Base-by-base conservation (phyloP, 2,797 vertebrate genomes). In the Ispidina lecontei region DNA sequence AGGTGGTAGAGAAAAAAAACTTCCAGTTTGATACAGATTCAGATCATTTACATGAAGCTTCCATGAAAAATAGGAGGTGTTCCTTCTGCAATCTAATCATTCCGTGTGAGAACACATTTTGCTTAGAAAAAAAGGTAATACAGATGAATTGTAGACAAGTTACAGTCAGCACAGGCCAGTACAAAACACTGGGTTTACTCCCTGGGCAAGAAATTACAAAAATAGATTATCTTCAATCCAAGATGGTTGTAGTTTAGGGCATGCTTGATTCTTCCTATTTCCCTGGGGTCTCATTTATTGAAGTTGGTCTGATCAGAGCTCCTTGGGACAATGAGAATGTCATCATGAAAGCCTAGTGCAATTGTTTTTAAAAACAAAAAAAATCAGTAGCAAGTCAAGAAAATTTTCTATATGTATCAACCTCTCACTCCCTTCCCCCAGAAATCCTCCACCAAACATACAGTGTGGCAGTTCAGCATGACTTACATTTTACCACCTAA, bases 1-100 rank as follows among this genome's bases (percentile, higher is more conserved):
- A 75, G 72, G 84, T 65, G 22, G 46, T 69, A 43, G 62, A 44
- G 73, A 41, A 84, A 89, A 89, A 79, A 39, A 84, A 84, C 46
- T 96, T 97, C 96, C 96, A 96, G 95, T 96, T 95, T 90, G 62
- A 84, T 70, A 86, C 55, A 91, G 68, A 83, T 54, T 23, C 93
- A 56, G 47, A 89, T 89, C 49, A 51, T 75, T 94, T 71, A 86
- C 18, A 54, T 39, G 71, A 87, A 77, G 58, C 54, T 85, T 63
- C 70, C 72, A 58, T n/a, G 62, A 72, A 63, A 89, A 83, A 18
- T 37, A 84, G 77, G 44, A 79, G 18, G 33, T 58, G 84, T 63
- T 94, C 76, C 77, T 63, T 49, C 84, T 94, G 69, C 80, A 90
- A 46, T 92, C 77, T 78, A 83, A 90, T 70, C 74, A 59, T 69